Evolutionary conservation across 2,888 invertebrate genomes (phyloP).

Genomic region (Trachelus tabidus): DNA sequence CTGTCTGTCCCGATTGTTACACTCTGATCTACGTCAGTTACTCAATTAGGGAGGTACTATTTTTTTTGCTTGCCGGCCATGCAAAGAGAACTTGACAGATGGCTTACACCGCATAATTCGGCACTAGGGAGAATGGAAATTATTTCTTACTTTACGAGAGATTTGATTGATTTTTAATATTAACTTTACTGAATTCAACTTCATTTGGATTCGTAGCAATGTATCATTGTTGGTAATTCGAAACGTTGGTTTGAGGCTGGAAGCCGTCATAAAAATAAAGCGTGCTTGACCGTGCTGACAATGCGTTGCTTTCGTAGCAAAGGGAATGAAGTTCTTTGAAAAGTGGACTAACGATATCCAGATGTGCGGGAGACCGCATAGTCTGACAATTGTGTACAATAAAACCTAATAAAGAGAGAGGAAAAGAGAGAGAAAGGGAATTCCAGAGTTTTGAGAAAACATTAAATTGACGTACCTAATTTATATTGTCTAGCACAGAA

Average conservation of each 20-base stretch:
- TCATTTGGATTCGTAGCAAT: background rate
- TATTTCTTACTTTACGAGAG: background rate
- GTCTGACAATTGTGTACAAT: background rate
- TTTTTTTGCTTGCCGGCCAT: background rate
- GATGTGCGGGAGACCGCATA: background rate
- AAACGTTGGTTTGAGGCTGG: background rate
- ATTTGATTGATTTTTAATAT: background rate
- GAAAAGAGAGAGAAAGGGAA: background rate
- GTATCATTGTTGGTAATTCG: background rate
- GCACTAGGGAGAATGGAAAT: background rate
- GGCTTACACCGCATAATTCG: background rate
- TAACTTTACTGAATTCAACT: background rate
- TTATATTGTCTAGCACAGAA: constrained; percentile 14
- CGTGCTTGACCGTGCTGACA: background rate
- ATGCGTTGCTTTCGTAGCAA: background rate
- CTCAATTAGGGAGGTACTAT: background rate
- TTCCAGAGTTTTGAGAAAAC: background rate
- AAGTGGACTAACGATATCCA: background rate
- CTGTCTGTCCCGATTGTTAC: background rate
- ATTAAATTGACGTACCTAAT: constrained; percentile 16
- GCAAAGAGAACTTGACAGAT: background rate
- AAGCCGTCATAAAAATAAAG: background rate
- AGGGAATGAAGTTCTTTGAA: background rate
- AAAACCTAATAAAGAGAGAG: background rate
- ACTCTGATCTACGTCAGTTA: background rate